Evolutionary conservation across 2,888 invertebrate species (phyloP), one percentile per base, ranked within the genome.

Genomic region (Antitype chi): DNA sequence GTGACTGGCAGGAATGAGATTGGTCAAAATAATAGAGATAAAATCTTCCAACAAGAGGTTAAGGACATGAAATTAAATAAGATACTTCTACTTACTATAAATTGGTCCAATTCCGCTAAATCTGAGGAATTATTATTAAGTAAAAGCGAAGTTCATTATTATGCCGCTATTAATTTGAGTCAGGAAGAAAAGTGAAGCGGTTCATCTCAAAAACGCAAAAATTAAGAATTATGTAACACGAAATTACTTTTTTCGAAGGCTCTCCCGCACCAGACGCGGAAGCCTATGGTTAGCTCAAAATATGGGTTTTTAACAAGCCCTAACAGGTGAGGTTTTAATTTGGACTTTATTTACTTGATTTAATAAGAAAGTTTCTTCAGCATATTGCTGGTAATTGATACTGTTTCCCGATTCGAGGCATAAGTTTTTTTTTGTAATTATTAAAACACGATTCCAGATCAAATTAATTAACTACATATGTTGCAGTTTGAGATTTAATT

Each of bases 261-360:
- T 83, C 76, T 82, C 85, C 80, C 74, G 85, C 80, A 78, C 74
- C 87, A 81, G 84, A 91, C 87, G 88, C 91, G 92, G 91, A 92
- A 93, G 92, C 86, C 90, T 91, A 89, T 92, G 93, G 92, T 94
- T 94, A 92, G 82, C 82, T 87, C 90, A 91, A 93, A 91, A 93
- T 93, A 94, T 90, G 92, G 91, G 90, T 82, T 93, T 92, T 93
- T 94, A 95, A 94, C 93, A 92, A 94, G 94, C 85, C 80, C 82
- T 85, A 87, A 85, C 81, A 81, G 87, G 87, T 78, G 77, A 80
- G 80, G 86, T 88, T 89, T 86, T 78, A 90, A 88, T 88, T 82
- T 88, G 81, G 83, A 87, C 87, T 88, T 90, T 87, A 74, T 73
- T 74, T 73, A 81, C 74, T 83, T 78, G 72, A 79, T 78, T 83